Percentiles rank a stretch among this genome's conserved stretches.
Conservation (phyloP, 2,113 vertebrate genomes). For the Struthio camelus region DNA sequence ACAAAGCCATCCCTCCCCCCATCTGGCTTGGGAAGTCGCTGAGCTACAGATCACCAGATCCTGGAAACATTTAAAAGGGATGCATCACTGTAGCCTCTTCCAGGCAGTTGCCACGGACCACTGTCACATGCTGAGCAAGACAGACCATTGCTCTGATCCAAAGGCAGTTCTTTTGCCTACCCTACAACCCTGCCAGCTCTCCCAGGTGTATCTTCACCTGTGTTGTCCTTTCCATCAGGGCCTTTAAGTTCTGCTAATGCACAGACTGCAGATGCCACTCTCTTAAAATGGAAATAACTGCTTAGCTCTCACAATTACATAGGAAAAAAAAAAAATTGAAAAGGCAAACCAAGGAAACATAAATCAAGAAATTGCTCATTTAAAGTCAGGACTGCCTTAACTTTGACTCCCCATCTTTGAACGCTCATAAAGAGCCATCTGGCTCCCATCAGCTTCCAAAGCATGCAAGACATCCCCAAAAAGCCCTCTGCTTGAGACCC, state of each 20-base stretch:
- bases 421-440: not conserved
- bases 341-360: not conserved
- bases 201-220: not conserved
- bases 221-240: too few species aligned
- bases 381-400: not conserved
- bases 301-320: not conserved
- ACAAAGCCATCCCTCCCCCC: too few species aligned
- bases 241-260: too few species aligned
- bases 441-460: not conserved
- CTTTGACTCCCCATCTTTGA: not conserved
- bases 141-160: not conserved
- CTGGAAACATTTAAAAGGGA: too few species aligned
- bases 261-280: too few species aligned
- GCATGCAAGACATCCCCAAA: not conserved
- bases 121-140: too few species aligned
- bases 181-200: not conserved
- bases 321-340: not conserved
- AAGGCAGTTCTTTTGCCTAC: too few species aligned
- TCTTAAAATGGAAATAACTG: not conserved
- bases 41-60: too few species aligned
- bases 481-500: not conserved
- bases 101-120: not conserved
- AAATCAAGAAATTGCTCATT: not conserved
- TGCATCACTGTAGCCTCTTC: not conserved
- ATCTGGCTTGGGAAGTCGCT: too few species aligned